These are phyloP conservation scores for Ectropis grisescens DNA, from an alignment of 1,140 invertebrate species.

Conservation along the genomic window DNA sequence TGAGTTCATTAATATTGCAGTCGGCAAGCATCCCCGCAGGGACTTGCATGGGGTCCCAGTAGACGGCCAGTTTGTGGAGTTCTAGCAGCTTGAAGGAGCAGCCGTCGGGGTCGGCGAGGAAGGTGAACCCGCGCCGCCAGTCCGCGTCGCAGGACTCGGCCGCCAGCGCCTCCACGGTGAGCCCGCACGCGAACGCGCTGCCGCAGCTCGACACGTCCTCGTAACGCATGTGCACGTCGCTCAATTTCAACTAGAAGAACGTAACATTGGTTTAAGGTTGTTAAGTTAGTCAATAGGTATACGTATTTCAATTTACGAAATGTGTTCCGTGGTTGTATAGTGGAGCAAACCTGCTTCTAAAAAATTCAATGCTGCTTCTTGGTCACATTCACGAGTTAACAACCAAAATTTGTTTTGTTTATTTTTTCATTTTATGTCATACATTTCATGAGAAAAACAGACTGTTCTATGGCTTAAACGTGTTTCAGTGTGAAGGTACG, in stretches of 20 bases:
- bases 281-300: too few relatives aligned
- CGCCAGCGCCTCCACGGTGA: slow-evolving; percentile 86
- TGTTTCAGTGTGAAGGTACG: too few relatives aligned
- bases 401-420: too few relatives aligned
- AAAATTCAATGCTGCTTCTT: too few relatives aligned
- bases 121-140: slow-evolving; percentile 87
- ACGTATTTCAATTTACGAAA: too few relatives aligned
- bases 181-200: slow-evolving; percentile 85
- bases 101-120: slow-evolving; percentile 69
- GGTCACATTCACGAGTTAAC: too few relatives aligned
- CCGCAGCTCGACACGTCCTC: slow-evolving; percentile 87
- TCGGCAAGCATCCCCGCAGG: slow-evolving; percentile 77
- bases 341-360: too few relatives aligned
- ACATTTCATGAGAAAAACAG: too few relatives aligned
- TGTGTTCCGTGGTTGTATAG: too few relatives aligned
- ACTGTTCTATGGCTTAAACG: too few relatives aligned
- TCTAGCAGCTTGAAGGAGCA: slow-evolving; percentile 90
- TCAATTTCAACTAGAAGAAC: slow-evolving; percentile 76
- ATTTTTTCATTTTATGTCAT: too few relatives aligned
- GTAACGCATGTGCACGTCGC: slow-evolving; percentile 96
- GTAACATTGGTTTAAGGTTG: too few relatives aligned
- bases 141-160: slow-evolving; percentile 92
- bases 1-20: slow-evolving; percentile 77
- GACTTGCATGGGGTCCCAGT: slow-evolving; percentile 85
- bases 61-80: slow-evolving; percentile 88